phyloP scores from a whole-genome alignment of 2,888 invertebrate species.

The Rhagonycha lutea region DNA sequence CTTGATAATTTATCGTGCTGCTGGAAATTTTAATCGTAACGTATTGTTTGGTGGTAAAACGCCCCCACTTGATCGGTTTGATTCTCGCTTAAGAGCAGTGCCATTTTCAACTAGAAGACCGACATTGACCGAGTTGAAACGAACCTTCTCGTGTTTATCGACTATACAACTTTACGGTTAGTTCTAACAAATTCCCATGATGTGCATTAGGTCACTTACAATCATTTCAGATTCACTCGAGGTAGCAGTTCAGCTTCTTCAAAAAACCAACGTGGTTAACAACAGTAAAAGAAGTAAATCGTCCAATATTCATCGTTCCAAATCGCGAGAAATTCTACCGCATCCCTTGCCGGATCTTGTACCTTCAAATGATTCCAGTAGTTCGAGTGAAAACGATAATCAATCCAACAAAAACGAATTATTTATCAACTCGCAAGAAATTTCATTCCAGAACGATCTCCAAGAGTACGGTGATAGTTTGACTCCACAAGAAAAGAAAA shows the following conservation, averaged over 20 bases:
- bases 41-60: constrained; percentile 76
- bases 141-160: constrained; percentile 72
- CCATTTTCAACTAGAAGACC: constrained; percentile 85
- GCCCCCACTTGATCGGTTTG: constrained; percentile 68
- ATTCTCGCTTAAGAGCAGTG: constrained; percentile 67
- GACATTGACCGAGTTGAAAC: constrained; percentile 77
- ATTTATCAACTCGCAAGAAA: constrained; percentile 44
- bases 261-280: constrained; percentile 40
- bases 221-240: constrained; percentile 59
- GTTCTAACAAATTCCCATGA: constrained; percentile 28
- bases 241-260: constrained; percentile 42
- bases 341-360: constrained; percentile 57
- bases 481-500: constrained; percentile 47
- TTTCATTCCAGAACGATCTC: constrained; percentile 55
- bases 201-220: background rate
- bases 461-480: constrained; percentile 57
- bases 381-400: constrained; percentile 11
- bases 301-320: constrained; percentile 61
- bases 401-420: constrained; percentile 31
- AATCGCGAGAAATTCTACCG: constrained; percentile 61
- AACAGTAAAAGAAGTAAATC: constrained; percentile 42
- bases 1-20: constrained; percentile 77
- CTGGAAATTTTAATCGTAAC: constrained; percentile 71
- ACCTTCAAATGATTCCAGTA: background rate
- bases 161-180: constrained; percentile 70